Base-by-base conservation (phyloP, 2,797 vertebrate species). In the Micropoecilia bifurca region DNA sequence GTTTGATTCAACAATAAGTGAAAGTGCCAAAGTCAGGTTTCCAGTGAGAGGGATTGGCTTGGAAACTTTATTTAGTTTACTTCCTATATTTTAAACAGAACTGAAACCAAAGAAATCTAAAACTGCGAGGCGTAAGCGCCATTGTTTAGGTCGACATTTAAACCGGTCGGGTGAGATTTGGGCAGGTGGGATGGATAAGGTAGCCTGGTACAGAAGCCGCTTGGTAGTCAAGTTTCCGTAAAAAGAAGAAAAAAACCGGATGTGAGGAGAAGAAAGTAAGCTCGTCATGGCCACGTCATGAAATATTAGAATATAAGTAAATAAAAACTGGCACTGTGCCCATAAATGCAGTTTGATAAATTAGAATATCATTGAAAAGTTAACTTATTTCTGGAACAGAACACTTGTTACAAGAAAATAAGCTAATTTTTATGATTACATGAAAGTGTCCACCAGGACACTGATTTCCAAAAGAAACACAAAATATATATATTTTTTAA, bases 121-220 rank as follows among this genome's bases (percentile, higher is more conserved):
- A 83, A 86, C 87, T 85, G 48, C 36, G 16, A 68, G 79, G 80
- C 73, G 77, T 83, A 30, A 48, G 78, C 28, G 53, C 74, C 79
- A 73, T n/a, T 78, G 18, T n/a, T 33, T 33, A 80, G 73, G 82
- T 85, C 78, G 10, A 68, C 74, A 33, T 39, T 36, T 68, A 91
- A 94, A 95, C 95, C 93, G 93, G 95, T 95, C 89, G 89, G 92
- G 94, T 89, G 92, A 94, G 92, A 80, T 86, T 83, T 79, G 30
- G 78, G 66, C n/a, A 0, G 36, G 68, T 78, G 57, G 57, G n/a
- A 75, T n/a, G 30, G 43, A 16, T 45, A 28, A n/a, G n/a, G 68
- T 46, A 25, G 20, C 22, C 55, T 28, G 5, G 3, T n/a, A 22
- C 18, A 28, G 12, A 7, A 61, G 28, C 28, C 14, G 5, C 13